Base-by-base conservation (phyloP, 2,888 invertebrate genomes). In the Mellilla xanthometata region DNA sequence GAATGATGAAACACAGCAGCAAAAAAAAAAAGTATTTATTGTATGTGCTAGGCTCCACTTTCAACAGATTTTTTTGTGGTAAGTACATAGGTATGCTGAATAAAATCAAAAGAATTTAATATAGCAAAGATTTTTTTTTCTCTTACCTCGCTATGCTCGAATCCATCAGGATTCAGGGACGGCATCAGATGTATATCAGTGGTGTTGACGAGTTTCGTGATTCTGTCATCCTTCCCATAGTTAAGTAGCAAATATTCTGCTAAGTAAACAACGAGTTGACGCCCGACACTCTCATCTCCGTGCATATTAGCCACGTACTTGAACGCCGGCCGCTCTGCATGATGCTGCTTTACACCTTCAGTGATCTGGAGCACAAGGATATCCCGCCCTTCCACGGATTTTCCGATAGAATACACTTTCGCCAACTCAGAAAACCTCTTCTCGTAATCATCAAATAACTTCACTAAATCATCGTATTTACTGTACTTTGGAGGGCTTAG, bases 301-400 rank as follows among this genome's bases (percentile, higher is more conserved):
- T 99, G 98, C 97, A 99, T 98, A 70, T 98, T 98, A 7, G 95
- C 98, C 47, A 98, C 95, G 86, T 95, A 96, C 73, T 98, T 98
- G 60, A 98, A 95, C 91, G 97, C 96, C 0, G 98, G 98, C 60
- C 95, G 93, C 9, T 92, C 86, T 70, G 92, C 77, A 78, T 91
- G 87, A 66, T 56, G 49, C 3, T 62, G 54, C 8, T 68, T 62
- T 10, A 94, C 94, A 81, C 95, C 94, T 60, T 93, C 91, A 36
- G 94, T 93, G 48, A 95, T 95, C 81, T 97, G 95, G 39, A 98
- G 68, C 3, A 94, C 96, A 89, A 96, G 92, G 44, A 99, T 81
- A 52, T 96, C 94, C 8, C 96, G 91, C 22, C 94, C 94, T 77
- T 95, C 92, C 0, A 95, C 94, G 0, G 97, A 96, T 68, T 95